Evolutionary conservation across 2,113 vertebrate species (phyloP).

Genomic region (Prinia subflava): DNA sequence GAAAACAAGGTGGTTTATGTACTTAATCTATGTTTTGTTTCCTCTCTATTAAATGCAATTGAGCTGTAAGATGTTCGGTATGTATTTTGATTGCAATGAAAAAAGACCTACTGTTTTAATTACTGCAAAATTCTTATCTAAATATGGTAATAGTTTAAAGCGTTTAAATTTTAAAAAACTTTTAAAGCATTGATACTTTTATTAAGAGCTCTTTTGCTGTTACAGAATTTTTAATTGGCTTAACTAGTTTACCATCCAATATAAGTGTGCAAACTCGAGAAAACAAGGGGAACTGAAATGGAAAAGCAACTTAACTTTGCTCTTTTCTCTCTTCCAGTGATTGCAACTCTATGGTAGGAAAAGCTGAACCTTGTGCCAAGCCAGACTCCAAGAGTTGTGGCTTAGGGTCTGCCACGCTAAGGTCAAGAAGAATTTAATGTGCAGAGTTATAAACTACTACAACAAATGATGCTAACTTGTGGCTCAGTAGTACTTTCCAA

Average conservation of each 20-base stretch:
- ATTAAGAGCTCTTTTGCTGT: rapidly evolving
- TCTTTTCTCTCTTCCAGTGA: rapidly evolving
- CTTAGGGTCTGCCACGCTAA: neutral
- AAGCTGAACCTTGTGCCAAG: neutral
- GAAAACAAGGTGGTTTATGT: rapidly evolving
- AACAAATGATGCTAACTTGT: neutral
- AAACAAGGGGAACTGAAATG: neutral
- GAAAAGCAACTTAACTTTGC: neutral
- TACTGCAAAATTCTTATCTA: rapidly evolving
- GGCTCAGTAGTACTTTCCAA: neutral
- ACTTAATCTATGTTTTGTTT: neutral
- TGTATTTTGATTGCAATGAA: neutral
- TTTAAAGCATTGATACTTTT: neutral
- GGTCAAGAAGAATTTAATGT: neutral
- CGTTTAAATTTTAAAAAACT: neutral
- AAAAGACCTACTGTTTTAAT: neutral
- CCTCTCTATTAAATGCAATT: rapidly evolving
- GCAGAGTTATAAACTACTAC: neutral
- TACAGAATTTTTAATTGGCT: rapidly evolving
- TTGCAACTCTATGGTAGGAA: rapidly evolving
- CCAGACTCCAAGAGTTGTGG: rapidly evolving
- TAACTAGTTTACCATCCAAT: rapidly evolving
- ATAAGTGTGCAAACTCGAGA: neutral
- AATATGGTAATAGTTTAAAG: neutral
- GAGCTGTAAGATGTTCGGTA: rapidly evolving